Base-by-base conservation (phyloP, 2,888 invertebrate genomes). In the Luffia ferchaultella region DNA sequence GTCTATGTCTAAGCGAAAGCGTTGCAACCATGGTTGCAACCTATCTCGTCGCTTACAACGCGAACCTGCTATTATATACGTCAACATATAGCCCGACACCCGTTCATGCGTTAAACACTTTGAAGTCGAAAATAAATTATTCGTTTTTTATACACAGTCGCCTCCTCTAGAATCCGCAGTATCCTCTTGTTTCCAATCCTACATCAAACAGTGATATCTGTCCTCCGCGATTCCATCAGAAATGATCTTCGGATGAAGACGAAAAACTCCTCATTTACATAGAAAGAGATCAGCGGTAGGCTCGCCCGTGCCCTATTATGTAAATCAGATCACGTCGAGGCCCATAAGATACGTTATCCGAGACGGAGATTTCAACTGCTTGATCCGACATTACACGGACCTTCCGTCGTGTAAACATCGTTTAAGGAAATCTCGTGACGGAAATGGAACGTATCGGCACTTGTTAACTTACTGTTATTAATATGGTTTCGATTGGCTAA, bases 301-400 rank as follows among this genome's bases (percentile, higher is more conserved):
- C 57, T 43, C 42, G 19, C 49, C 18, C 58, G 57, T 60, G 57
- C 59, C 62, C 62, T 71, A 69, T 75, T 76, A 77, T 76, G 76
- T 67, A 74, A 76, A 77, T 74, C 63, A 60, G 64, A 74, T 76
- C 76, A 74, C 75, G 76, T 71, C 62, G 63, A 55, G 61, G 61
- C 65, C 68, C 64, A 63, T 62, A 66, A 66, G 70, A 71, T 69
- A 69, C 65, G 66, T 67, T 69, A 66, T 69, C 62, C 64, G 56
- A 58, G 58, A 20, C 49, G 64, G 68, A 73, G 76, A 76, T 76
- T 75, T 67, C 62, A 61, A 67, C 65, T 67, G 62, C 63, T 64
- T 65, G 65, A 70, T 70, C 64, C 51, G 49, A 49, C 49, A 49
- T 49, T 49, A 49, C 49, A 49, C 20, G 49, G 49, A 49, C 49